A percentile compares a stretch with the other conserved stretches of the same genome.
phyloP scores from a whole-genome alignment of 92 coral and sea anemone species.

The Parazoanthus atlanticus region DNA sequence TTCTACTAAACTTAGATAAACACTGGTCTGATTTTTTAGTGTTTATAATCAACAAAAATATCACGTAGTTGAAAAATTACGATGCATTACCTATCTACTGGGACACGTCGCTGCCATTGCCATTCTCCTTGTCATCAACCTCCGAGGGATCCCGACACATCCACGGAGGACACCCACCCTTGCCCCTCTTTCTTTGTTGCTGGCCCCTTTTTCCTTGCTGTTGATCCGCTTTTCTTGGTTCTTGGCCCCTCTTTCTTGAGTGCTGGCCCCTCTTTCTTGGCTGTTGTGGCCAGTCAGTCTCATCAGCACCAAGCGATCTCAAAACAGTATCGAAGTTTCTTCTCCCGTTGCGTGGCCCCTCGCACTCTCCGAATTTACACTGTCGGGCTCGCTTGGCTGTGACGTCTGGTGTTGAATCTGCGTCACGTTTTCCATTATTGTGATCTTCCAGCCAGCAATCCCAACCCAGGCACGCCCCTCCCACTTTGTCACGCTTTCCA shows the following conservation, averaged over 20 bases:
- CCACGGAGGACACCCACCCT: neutral
- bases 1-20: no score
- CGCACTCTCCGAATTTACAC: constrained; percentile 16
- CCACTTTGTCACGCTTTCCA: neutral
- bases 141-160: neutral
- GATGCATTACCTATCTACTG: neutral
- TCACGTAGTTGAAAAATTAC: neutral
- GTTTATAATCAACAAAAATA: no score
- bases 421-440: neutral
- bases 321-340: neutral
- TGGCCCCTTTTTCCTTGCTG: neutral
- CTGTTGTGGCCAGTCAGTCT: neutral
- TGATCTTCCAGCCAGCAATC: neutral
- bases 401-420: neutral
- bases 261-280: neutral
- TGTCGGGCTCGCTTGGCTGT: neutral
- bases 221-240: neutral
- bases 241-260: neutral
- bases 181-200: neutral
- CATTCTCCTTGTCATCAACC: neutral
- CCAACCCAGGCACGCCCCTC: neutral
- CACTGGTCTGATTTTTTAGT: no score
- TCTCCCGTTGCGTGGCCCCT: neutral
- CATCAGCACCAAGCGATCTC: neutral
- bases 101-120: neutral